Percentiles rank a stretch among this genome's conserved stretches.
Evolutionary conservation across 2,113 vertebrate genomes (phyloP).

Genomic region (Monarcha castaneiventris): DNA sequence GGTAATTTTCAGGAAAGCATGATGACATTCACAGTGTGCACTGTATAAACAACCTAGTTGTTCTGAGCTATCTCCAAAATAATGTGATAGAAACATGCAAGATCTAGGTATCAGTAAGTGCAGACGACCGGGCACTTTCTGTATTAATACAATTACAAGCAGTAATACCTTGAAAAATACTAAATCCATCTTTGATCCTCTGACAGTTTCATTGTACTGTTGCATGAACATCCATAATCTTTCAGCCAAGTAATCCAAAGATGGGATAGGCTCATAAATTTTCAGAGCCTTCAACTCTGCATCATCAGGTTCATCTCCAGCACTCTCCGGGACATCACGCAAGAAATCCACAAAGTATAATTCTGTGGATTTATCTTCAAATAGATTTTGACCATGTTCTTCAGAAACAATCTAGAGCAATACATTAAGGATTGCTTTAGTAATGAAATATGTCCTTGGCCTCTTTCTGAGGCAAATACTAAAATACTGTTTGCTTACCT

Average conservation of each 20-base stretch:
- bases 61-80: background rate
- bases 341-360: conserved; percentile 85
- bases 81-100: background rate
- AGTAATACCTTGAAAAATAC: conserved; percentile 83
- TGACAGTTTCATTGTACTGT: conserved; percentile 81
- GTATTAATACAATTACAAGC: background rate
- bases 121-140: background rate
- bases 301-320: conserved; percentile 79
- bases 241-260: conserved; percentile 73
- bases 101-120: background rate
- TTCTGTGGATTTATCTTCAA: conserved; percentile 60
- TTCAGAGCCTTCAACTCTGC: conserved; percentile 76
- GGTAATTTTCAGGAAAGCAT: background rate
- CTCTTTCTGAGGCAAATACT: background rate
- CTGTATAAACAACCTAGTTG: background rate
- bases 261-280: conserved; percentile 81
- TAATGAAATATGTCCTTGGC: background rate
- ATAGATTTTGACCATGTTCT: conserved; percentile 71
- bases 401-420: conserved; percentile 69
- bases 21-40: background rate
- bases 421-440: background rate
- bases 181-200: conserved; percentile 81
- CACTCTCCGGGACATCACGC: conserved; percentile 74
- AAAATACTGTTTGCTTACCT: conserved; percentile 46
- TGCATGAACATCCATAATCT: conserved; percentile 73